Evolutionary conservation across 2,888 invertebrate genomes (phyloP).

Genomic region (Scaptomyza flava): DNA sequence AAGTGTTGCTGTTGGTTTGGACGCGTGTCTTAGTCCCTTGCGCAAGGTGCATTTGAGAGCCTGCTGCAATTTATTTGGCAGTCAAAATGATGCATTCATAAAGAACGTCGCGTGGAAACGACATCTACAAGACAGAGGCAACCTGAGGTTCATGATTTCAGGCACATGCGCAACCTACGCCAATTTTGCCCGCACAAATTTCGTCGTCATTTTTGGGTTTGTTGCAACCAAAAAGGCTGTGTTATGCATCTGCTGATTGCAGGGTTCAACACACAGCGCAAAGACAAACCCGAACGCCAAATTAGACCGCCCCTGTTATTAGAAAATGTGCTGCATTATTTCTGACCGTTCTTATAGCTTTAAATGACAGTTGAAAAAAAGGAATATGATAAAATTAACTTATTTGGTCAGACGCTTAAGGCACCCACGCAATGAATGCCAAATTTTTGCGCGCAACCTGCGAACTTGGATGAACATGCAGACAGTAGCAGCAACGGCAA

Average conservation of each 20-base stretch:
- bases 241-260: conserved; percentile 79
- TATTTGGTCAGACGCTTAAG: conserved; percentile 52
- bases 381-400: conserved; percentile 12
- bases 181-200: conserved; percentile 70
- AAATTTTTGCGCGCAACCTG: conserved; percentile 59
- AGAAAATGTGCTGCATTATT: conserved; percentile 43
- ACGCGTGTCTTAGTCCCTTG: conserved; percentile 49
- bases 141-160: conserved; percentile 64
- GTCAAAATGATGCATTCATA: conserved; percentile 57
- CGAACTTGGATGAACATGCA: conserved; percentile 41
- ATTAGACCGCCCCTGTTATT: conserved; percentile 82
- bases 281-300: conserved; percentile 62
- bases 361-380: conserved; percentile 4
- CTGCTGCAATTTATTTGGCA: conserved; percentile 63
- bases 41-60: conserved; percentile 65
- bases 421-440: conserved; percentile 69
- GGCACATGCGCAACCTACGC: conserved; percentile 76
- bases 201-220: conserved; percentile 26
- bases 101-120: conserved; percentile 64
- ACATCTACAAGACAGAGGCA: conserved; percentile 27
- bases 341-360: conserved; percentile 7
- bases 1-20: conserved; percentile 31
- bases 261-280: conserved; percentile 32
- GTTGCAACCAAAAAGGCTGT: conserved; percentile 43
- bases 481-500: conserved; percentile 31